Evolutionary conservation across 2,888 invertebrate species (phyloP).

Genomic region (Nysson spinosus): DNA sequence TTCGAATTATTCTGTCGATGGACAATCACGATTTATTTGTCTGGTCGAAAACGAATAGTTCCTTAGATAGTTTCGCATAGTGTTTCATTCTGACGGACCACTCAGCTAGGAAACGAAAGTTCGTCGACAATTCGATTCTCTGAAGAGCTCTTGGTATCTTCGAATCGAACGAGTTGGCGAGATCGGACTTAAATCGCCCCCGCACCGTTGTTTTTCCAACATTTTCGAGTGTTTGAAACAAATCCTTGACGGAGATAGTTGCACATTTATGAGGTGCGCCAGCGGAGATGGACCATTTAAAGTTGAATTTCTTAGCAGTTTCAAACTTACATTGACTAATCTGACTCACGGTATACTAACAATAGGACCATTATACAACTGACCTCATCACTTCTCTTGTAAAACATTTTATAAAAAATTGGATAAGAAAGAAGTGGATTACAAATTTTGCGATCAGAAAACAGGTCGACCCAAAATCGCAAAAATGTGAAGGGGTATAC

Average conservation of each 20-base stretch:
- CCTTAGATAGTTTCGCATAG: not conserved
- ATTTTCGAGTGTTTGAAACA: slow-evolving; percentile 30
- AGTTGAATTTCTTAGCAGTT: slow-evolving; percentile 9
- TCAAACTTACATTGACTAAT: no score
- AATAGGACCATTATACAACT: no score
- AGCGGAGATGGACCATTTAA: slow-evolving; percentile 17
- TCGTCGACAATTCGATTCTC: slow-evolving; percentile 3
- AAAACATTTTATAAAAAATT: no score
- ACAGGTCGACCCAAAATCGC: no score
- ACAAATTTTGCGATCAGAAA: no score
- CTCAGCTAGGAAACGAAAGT: no score
- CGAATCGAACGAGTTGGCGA: slow-evolving; percentile 1
- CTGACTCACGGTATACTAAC: no score
- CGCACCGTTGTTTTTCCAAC: slow-evolving; percentile 2
- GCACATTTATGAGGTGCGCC: slow-evolving; percentile 51
- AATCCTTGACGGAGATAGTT: slow-evolving; percentile 33
- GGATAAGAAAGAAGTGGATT: no score
- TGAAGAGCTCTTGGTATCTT: slow-evolving; percentile 5
- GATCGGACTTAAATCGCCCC: slow-evolving; percentile 16
- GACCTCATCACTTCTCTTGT: no score
- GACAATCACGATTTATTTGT: not conserved
- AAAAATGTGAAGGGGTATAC: no score
- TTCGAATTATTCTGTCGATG: not conserved
- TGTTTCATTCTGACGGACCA: not conserved
- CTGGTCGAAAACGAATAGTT: not conserved